Percentiles rank a stretch among this genome's conserved stretches.
These are phyloP conservation scores for Xestoiulus laeticollis DNA, from an alignment of 2,888 invertebrate species.

Conservation along the genomic window DNA sequence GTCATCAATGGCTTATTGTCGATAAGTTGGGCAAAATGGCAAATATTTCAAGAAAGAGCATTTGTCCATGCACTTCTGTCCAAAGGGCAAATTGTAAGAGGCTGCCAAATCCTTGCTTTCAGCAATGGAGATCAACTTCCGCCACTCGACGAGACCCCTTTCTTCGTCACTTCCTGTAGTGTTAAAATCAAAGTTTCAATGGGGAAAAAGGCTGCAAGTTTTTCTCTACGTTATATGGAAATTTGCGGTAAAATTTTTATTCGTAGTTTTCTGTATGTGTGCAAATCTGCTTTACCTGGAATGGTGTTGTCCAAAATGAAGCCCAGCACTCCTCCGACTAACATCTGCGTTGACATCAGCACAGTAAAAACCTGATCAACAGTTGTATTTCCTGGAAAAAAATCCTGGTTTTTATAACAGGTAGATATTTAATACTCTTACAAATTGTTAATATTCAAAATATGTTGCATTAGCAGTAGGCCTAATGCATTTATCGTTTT, in stretches of 20 bases:
- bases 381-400: too few species aligned
- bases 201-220: constrained; percentile 24
- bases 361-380: constrained; percentile 76
- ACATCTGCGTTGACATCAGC: constrained; percentile 78
- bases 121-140: constrained; percentile 72
- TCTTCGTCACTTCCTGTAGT: constrained; percentile 78
- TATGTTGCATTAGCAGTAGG: too few species aligned
- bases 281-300: constrained; percentile 71
- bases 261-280: too few species aligned
- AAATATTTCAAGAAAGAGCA: background rate
- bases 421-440: too few species aligned
- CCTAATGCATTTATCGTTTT: too few species aligned
- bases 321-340: constrained; percentile 78
- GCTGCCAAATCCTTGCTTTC: constrained; percentile 62
- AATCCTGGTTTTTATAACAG: too few species aligned
- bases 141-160: constrained; percentile 78
- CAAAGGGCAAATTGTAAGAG: constrained; percentile 61
- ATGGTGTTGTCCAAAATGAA: constrained; percentile 79
- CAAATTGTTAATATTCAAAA: too few species aligned
- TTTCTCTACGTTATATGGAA: background rate
- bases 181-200: too few species aligned
- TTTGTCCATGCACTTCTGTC: constrained; percentile 57
- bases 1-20: too few species aligned
- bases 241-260: too few species aligned
- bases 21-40: constrained; percentile 20